Conservation (phyloP, 2,797 vertebrate genomes). For the Anableps anableps region DNA sequence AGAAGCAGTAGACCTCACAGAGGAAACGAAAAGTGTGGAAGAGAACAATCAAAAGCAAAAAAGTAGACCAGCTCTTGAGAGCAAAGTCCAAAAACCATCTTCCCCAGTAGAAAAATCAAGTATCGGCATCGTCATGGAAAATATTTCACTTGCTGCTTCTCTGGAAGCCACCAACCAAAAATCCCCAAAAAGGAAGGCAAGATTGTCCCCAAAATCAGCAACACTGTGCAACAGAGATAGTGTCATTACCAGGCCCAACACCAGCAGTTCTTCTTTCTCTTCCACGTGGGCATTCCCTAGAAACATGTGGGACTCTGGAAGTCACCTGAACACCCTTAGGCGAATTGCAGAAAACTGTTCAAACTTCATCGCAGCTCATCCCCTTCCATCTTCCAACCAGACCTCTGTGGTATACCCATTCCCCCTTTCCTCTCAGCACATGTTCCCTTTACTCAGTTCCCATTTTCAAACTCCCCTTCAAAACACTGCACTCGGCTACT, state of each 20-base stretch:
- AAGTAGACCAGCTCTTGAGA: neutral
- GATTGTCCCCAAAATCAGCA: conserved; percentile 22
- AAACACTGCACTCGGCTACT: conserved; percentile 57
- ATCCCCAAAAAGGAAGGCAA: conserved; percentile 49
- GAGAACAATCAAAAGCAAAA: conserved; percentile 8
- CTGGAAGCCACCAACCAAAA: conserved; percentile 14
- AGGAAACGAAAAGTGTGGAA: conserved; percentile 20
- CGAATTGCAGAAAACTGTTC: conserved; percentile 69
- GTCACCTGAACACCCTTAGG: conserved; percentile 58
- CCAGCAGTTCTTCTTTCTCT: conserved; percentile 40
- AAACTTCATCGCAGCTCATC: conserved; percentile 61
- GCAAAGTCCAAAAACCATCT: conserved; percentile 5
- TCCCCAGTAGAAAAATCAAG: conserved; percentile 10
- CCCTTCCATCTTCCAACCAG: conserved; percentile 52
- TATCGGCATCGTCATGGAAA: conserved; percentile 18
- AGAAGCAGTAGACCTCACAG: conserved; percentile 26
- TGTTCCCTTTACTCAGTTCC: conserved; percentile 68
- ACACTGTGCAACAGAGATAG: conserved; percentile 53
- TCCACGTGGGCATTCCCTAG: conserved; percentile 54
- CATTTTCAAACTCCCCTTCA: conserved; percentile 64
- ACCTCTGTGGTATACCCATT: conserved; percentile 64
- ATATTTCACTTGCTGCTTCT: conserved; percentile 21
- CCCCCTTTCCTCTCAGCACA: conserved; percentile 52
- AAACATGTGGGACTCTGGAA: conserved; percentile 62
- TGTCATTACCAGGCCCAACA: conserved; percentile 54